A percentile compares a stretch with the other conserved stretches of the same genome.
Evolutionary conservation across 2,888 invertebrate genomes (phyloP).

Genomic region (Temnothorax unifasciatus): DNA sequence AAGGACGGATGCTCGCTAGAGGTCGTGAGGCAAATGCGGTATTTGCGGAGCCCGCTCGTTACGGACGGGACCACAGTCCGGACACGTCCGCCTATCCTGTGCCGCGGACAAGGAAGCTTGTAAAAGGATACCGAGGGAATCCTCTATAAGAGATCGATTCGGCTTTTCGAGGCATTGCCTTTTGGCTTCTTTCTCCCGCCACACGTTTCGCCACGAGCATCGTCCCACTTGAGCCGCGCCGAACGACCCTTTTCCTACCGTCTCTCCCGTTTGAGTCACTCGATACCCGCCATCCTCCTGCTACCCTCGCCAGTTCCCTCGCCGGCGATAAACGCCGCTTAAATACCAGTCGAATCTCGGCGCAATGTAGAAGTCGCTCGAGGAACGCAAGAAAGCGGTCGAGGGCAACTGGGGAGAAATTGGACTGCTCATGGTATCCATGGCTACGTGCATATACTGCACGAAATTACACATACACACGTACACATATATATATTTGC

Average conservation of each 20-base stretch:
- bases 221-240: slow-evolving; percentile 51
- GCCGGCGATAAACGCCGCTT: slow-evolving; percentile 70
- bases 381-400: slow-evolving; percentile 36
- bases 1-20: not conserved
- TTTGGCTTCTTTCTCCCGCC: slow-evolving; percentile 68
- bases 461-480: not conserved
- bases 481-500: not conserved
- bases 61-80: slow-evolving; percentile 61
- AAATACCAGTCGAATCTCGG: slow-evolving; percentile 74
- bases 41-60: slow-evolving; percentile 34
- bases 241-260: not conserved
- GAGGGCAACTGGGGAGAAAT: slow-evolving; percentile 19
- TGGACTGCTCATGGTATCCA: slow-evolving; percentile 42
- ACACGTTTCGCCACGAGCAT: slow-evolving; percentile 33
- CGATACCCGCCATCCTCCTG: slow-evolving; percentile 61
- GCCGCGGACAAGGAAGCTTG: slow-evolving; percentile 66
- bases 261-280: slow-evolving; percentile 57
- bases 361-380: slow-evolving; percentile 64
- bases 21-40: not conserved
- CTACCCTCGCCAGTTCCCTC: slow-evolving; percentile 46
- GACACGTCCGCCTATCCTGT: slow-evolving; percentile 68
- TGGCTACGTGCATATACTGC: slow-evolving; percentile 31
- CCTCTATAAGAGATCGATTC: slow-evolving; percentile 73
- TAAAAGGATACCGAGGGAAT: slow-evolving; percentile 66
- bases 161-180: slow-evolving; percentile 73